Evolutionary conservation across 2,113 vertebrate species (phyloP).

Genomic region (Urocitellus parryii): DNA sequence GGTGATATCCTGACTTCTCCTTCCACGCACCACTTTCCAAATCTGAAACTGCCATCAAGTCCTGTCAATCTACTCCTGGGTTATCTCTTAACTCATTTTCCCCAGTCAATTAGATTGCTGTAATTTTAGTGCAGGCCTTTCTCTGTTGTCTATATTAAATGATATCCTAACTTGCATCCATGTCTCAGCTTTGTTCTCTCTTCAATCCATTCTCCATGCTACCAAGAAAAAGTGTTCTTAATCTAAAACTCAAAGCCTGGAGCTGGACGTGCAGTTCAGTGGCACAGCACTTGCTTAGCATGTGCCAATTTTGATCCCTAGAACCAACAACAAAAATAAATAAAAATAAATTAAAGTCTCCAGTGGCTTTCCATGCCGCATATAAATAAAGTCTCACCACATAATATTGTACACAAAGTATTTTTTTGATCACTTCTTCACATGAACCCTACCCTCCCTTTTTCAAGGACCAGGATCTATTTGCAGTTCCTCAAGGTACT

Average conservation of each 20-base stretch:
- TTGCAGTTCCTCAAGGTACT: neutral
- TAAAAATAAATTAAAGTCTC: neutral
- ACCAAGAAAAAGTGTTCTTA: neutral
- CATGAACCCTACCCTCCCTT: neutral
- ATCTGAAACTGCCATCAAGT: constrained; percentile 24
- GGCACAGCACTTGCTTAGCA: too few species aligned
- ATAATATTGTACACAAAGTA: neutral
- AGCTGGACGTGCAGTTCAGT: too few species aligned
- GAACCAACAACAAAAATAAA: neutral
- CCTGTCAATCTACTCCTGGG: constrained; percentile 12
- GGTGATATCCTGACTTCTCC: neutral
- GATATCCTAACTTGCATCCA: constrained; percentile 39
- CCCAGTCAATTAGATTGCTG: neutral
- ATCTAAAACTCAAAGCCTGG: neutral
- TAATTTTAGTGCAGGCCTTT: neutral
- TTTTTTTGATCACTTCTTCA: constrained; percentile 15
- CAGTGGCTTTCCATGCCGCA: neutral
- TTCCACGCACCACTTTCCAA: neutral
- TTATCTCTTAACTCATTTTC: neutral
- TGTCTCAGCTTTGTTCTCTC: neutral
- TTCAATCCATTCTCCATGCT: constrained; percentile 4
- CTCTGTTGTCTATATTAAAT: constrained; percentile 7
- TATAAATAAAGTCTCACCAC: constrained; percentile 17
- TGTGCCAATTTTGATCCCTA: too few species aligned
- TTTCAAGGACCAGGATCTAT: neutral